Percentiles rank a stretch among this genome's conserved stretches.
phyloP scores from a whole-genome alignment of 1,140 invertebrate species.

The Reticulitermes speratus region DNA sequence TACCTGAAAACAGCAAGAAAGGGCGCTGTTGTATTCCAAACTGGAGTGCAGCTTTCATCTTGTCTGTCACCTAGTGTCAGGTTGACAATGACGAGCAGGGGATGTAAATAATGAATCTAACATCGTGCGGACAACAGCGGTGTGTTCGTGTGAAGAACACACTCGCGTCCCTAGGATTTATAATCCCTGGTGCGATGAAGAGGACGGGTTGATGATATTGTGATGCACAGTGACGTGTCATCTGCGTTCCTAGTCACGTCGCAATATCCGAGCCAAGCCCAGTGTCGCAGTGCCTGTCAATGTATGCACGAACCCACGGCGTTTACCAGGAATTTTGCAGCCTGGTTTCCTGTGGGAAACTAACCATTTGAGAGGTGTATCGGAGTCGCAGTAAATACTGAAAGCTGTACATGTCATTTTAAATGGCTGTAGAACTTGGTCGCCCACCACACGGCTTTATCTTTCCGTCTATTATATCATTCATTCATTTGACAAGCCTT shows the following conservation, averaged over 20 bases:
- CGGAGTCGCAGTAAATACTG: too few species aligned
- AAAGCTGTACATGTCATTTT: too few species aligned
- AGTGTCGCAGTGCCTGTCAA: not conserved
- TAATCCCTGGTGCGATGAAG: not conserved
- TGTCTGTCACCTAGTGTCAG: too few species aligned
- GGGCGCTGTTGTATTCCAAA: too few species aligned
- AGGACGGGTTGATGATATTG: not conserved
- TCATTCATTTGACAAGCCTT: too few species aligned
- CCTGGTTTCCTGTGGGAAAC: not conserved
- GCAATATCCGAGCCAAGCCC: constrained; percentile 1
- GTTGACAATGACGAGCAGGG: too few species aligned
- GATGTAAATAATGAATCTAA: not conserved
- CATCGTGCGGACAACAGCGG: not conserved
- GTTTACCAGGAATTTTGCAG: constrained; percentile 6
- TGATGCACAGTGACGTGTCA: not conserved
- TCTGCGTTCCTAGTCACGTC: constrained; percentile 5
- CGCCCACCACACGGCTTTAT: too few species aligned
- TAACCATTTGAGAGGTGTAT: too few species aligned
- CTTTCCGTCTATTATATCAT: too few species aligned
- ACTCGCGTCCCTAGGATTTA: not conserved
- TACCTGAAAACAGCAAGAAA: too few species aligned
- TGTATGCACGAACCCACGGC: not conserved
- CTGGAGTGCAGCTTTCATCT: too few species aligned
- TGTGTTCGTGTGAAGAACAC: not conserved
- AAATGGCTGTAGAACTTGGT: too few species aligned